A percentile compares a stretch with the other conserved stretches of the same genome.
Conservation (phyloP, 2,113 vertebrate species). For the Holacanthus passer region DNA sequence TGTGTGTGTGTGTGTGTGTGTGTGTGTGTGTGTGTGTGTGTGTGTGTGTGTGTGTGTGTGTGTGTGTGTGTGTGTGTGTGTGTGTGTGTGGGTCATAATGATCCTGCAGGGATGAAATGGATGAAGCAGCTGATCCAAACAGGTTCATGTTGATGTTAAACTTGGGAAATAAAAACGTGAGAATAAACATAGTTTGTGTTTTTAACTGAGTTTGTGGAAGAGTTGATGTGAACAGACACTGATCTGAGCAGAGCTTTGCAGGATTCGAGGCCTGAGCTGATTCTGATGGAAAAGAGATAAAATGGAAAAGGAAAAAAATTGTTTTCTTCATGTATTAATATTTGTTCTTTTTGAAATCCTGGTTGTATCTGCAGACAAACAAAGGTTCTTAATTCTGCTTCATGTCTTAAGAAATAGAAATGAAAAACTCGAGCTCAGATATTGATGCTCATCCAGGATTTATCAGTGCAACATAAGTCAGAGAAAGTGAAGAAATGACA, state of each 20-base stretch:
- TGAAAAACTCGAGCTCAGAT: no score
- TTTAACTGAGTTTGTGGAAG: background rate
- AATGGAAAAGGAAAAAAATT: background rate
- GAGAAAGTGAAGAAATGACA: no score
- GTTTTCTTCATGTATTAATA: background rate
- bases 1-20: background rate
- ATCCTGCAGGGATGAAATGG: background rate
- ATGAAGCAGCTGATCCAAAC: background rate
- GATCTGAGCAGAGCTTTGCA: no score
- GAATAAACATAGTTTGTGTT: no score
- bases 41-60: background rate
- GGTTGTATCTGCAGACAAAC: background rate
- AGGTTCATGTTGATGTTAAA: background rate
- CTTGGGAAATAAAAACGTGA: no score
- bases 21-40: background rate
- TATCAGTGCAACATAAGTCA: no score
- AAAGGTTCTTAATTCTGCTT: background rate
- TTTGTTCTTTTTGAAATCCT: background rate
- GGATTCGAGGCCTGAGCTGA: no score
- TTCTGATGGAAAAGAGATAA: no score
- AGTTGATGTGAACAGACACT: no score
- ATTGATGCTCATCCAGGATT: no score
- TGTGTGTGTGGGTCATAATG: background rate
- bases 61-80: background rate
- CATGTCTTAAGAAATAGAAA: no score